Evolutionary conservation across 2,888 invertebrate species (phyloP), one percentile per base, ranked within the genome.

Genomic region (Dynastes hyllus): DNA sequence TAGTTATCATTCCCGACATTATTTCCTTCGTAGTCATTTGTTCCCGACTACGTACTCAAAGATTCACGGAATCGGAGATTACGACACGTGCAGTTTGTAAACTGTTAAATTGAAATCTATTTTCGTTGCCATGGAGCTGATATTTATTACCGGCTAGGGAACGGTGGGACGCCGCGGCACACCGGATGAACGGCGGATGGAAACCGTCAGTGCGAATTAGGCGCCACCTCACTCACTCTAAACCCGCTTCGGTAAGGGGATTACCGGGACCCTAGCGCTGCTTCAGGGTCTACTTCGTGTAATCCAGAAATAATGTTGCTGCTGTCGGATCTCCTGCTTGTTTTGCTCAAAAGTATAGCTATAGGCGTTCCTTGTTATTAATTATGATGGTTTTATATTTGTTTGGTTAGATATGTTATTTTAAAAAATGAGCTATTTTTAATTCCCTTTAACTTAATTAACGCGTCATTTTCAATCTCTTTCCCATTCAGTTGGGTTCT

Each of bases 161-260:
- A 71, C 45, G 70, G 27, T 78, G 63, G 55, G 67, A 40, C 83
- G 83, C 81, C 81, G 84, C 82, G 84, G 82, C 82, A 83, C 55
- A 58, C 83, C 83, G 81, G 80, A 79, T 83, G 83, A 88, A 87
- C 88, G 87, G 85, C 89, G 90, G 89, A 90, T 90, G 90, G 88
- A 89, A 87, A 86, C 90, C 89, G 91, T 91, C 91, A 89, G 85
- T 85, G 86, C 88, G 89, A 88, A 91, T 91, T 91, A 91, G 90
- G 89, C 89, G 90, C 88, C 90, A 90, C 89, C 90, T 91, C 90
- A 89, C 89, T 91, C 91, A 90, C 88, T 85, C 87, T 82, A 83
- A 85, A 83, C 86, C 84, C 81, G 80, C 78, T 81, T 82, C 82
- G 82, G 73, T 82, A 80, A 80, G 82, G 80, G 85, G 87, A 86